These are phyloP conservation scores for Drosophila elegans DNA, from an alignment of 1,140 invertebrate genomes.

Conservation along the genomic window DNA sequence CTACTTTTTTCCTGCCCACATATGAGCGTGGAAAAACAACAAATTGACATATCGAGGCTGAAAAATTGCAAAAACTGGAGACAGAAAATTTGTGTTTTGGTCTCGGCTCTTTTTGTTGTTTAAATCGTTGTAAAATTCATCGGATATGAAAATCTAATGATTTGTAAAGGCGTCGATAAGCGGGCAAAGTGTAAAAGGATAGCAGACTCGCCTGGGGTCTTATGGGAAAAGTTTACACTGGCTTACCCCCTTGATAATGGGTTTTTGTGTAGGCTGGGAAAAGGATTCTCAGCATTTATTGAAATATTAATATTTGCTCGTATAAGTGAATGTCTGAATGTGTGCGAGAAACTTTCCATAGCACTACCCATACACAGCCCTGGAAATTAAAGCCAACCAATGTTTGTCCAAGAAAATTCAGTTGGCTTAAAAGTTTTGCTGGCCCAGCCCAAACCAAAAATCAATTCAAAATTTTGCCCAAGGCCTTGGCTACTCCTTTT, in stretches of 20 bases:
- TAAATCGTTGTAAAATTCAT: slow-evolving; percentile 83
- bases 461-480: slow-evolving; percentile 62
- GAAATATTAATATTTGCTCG: slow-evolving; percentile 79
- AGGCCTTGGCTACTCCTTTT: slow-evolving; percentile 14
- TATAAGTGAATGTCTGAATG: slow-evolving; percentile 44
- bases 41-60: slow-evolving; percentile 74
- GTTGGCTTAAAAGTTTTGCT: slow-evolving; percentile 47
- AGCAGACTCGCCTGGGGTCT: slow-evolving; percentile 35
- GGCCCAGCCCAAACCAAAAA: slow-evolving; percentile 42
- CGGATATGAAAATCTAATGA: slow-evolving; percentile 83
- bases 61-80: slow-evolving; percentile 56
- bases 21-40: slow-evolving; percentile 56
- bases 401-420: slow-evolving; percentile 57
- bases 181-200: slow-evolving; percentile 37
- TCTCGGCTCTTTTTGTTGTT: slow-evolving; percentile 26
- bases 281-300: slow-evolving; percentile 76
- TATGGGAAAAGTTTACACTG: slow-evolving; percentile 41
- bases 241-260: slow-evolving; percentile 31
- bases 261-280: slow-evolving; percentile 37
- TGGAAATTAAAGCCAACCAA: slow-evolving; percentile 42
- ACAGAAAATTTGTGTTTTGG: slow-evolving; percentile 46
- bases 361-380: slow-evolving; percentile 11
- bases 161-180: slow-evolving; percentile 81
- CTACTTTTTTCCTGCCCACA: slow-evolving; percentile 21
- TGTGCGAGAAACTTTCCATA: slow-evolving; percentile 49